Conservation (phyloP, 2,113 vertebrate species). For the Pycnonotus jocosus region DNA sequence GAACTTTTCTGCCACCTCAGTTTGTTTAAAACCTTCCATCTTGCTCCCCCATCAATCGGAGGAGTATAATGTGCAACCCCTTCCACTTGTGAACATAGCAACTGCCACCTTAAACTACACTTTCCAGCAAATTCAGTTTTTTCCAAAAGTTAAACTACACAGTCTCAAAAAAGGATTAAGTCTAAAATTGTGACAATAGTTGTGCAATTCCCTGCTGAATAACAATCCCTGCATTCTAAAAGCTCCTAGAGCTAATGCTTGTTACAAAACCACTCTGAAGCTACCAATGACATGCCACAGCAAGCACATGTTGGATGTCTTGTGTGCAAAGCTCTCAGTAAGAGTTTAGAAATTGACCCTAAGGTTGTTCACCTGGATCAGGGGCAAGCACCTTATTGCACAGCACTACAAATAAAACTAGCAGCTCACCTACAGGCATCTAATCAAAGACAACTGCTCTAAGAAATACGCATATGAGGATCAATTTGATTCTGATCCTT, state of each 20-base stretch:
- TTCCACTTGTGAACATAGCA: not conserved
- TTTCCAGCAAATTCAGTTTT: not conserved
- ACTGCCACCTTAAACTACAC: not conserved
- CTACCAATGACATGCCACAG: not conserved
- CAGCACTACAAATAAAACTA: not conserved
- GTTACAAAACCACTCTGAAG: not conserved
- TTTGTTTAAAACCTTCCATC: not conserved
- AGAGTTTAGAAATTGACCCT: not conserved
- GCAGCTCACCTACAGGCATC: not conserved
- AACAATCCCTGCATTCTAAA: not conserved
- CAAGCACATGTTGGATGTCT: not conserved
- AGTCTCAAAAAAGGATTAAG: not conserved
- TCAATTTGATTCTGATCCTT: not conserved
- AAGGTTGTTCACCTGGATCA: not conserved
- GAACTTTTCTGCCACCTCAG: not conserved
- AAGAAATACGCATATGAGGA: fast-evolving
- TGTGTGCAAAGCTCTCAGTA: not conserved
- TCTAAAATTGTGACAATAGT: not conserved
- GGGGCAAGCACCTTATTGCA: not conserved
- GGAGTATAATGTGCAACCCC: not conserved
- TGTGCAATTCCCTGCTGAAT: not conserved
- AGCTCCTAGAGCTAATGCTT: not conserved
- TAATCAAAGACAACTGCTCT: not conserved
- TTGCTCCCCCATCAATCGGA: not conserved
- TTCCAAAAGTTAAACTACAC: not conserved